Percentiles rank a stretch among this genome's conserved stretches.
These are phyloP conservation scores for Solenodon paradoxus DNA, from an alignment of 2,113 vertebrate genomes.

Conservation along the genomic window DNA sequence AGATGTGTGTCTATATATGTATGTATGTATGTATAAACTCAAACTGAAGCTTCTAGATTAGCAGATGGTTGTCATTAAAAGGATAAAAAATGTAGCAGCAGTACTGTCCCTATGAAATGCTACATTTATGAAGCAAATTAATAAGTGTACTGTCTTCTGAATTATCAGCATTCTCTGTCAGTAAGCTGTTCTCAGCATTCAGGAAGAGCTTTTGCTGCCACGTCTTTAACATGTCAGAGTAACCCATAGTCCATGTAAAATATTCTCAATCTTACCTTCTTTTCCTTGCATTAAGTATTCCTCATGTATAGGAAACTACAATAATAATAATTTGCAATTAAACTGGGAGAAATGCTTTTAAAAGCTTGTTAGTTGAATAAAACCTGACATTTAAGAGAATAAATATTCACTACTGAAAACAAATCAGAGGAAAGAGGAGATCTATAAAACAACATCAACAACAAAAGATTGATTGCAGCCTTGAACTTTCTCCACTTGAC, in stretches of 20 bases:
- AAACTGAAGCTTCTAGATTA: neutral
- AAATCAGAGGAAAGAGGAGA: constrained; percentile 8
- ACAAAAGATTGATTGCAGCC: neutral
- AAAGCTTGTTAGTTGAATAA: constrained; percentile 33
- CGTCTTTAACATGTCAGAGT: neutral
- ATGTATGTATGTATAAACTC: too few relatives aligned
- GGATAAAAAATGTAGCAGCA: neutral
- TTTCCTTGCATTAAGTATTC: neutral
- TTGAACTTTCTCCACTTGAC: constrained; percentile 15
- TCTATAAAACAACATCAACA: neutral
- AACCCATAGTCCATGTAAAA: neutral
- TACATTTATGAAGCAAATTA: neutral
- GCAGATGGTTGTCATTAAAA: neutral
- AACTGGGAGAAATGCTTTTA: constrained; percentile 47
- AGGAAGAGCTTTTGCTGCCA: neutral
- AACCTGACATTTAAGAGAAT: constrained; percentile 32
- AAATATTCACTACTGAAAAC: constrained; percentile 37
- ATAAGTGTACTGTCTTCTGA: neutral
- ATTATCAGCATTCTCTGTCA: neutral
- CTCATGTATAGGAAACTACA: neutral
- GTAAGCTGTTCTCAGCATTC: neutral
- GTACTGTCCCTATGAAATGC: neutral
- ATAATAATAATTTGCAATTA: constrained; percentile 51
- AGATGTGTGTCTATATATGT: too few relatives aligned
- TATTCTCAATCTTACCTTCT: neutral